A percentile compares a stretch with the other conserved stretches of the same genome.
Evolutionary conservation across 2,113 vertebrate genomes (phyloP).

Genomic region (Phaetusa simplex): DNA sequence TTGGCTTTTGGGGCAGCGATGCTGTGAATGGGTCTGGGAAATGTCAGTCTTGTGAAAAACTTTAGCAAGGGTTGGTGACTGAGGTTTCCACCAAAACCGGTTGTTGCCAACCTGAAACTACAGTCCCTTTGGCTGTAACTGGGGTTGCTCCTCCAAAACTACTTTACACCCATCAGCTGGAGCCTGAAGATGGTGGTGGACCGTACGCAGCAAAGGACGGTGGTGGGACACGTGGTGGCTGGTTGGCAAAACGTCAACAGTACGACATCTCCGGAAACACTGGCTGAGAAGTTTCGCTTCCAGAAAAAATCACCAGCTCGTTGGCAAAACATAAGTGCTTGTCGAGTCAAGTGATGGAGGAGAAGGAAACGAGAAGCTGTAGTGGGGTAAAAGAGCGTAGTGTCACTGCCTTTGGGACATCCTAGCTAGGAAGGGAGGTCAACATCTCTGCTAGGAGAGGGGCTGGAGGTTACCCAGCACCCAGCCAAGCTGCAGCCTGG

Average conservation of each 20-base stretch:
- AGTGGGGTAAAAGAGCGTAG: background rate
- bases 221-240: background rate
- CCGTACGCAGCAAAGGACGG: background rate
- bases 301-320: background rate
- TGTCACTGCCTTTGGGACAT: background rate
- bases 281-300: background rate
- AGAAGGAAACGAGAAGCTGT: background rate
- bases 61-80: background rate
- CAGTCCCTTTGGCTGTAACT: background rate
- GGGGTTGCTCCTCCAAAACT: background rate
- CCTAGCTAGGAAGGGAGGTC: background rate
- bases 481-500: background rate
- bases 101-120: background rate
- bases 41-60: background rate
- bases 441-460: background rate
- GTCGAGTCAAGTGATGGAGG: background rate
- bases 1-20: background rate
- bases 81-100: background rate
- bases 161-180: accelerated
- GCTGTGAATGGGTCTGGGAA: background rate
- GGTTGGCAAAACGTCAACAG: background rate
- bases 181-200: background rate
- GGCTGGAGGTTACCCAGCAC: background rate
- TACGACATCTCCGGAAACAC: accelerated
- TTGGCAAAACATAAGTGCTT: background rate